Evolutionary conservation across 2,113 vertebrate genomes (phyloP), one percentile per base, ranked within the genome.

Genomic region (Leucoraja erinaceus): DNA sequence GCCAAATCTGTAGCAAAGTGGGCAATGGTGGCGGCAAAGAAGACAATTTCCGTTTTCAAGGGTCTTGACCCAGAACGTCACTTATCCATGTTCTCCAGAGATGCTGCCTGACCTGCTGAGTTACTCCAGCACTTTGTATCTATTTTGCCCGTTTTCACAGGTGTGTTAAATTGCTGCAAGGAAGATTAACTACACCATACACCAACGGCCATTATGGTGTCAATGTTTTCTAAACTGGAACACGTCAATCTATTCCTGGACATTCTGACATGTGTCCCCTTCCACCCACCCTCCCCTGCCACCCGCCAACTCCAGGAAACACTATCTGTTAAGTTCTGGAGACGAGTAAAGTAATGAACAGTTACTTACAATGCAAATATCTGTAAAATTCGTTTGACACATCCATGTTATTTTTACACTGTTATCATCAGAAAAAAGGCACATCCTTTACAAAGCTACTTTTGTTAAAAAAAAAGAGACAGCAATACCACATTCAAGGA

Each of bases 361-460:
- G 56, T 33, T 38, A 7, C 9, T 38, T 54, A 22, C 33, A 38
- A 28, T 54, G 70, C 20, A 70, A 72, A 91, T 72, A 70, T 47
- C 33, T 91, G 90, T 38, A 72, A 54, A 91, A 91, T 28, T 1
- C 6, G 18, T 91, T 91, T 91, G 68, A 72, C 68, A 91, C 90
- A 72, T 91, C 66, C 4, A 12, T 22, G 9, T 91, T 91, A 74
- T 72, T 91, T 74, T 91, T 91, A 91, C 18, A 91, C 66, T 70
- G 33, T 47, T 91, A 91, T 47, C 66, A 47, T 38, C 66, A 72
- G 59, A 72, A 63, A 63, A 3, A 86, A 86, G 59, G 59, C 28
- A n/a, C 56, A 63, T n/a, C 59, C 59, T 88, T 88, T 31, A 63
- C 11, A 86, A 61, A 28, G 25, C 54, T 86, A 63, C 61, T 25